phyloP scores from a whole-genome alignment of 2,113 vertebrate species.

The Alouatta palliata region DNA sequence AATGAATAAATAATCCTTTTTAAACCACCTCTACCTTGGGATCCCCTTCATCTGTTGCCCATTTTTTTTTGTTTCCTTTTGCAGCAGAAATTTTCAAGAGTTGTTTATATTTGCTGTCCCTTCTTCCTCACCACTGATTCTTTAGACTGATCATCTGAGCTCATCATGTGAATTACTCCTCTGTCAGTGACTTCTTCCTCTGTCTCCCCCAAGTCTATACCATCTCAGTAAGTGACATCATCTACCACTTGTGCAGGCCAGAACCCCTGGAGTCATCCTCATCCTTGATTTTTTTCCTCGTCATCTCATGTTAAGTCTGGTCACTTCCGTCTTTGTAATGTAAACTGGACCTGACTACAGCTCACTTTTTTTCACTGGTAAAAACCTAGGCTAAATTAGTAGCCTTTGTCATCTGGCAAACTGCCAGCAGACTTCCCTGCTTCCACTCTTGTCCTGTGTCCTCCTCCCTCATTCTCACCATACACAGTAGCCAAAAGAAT shows the following conservation, averaged over 20 bases:
- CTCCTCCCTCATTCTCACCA: background rate
- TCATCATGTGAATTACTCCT: background rate
- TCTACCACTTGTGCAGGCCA: no score
- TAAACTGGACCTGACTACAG: background rate
- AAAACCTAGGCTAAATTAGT: background rate
- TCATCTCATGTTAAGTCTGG: background rate
- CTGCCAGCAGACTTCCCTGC: background rate
- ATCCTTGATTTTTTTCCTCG: background rate
- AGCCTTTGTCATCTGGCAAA: slow-evolving; percentile 8
- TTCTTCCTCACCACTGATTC: background rate
- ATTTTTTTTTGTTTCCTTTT: background rate
- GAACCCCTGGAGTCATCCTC: no score
- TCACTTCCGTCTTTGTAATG: background rate
- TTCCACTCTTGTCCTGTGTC: background rate
- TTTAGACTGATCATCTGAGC: background rate
- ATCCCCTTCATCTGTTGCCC: background rate
- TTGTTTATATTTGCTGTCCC: background rate
- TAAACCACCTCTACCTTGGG: background rate
- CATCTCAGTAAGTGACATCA: no score
- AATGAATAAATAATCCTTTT: background rate
- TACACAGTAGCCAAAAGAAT: background rate
- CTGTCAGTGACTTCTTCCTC: no score
- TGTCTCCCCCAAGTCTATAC: no score
- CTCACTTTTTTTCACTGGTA: background rate
- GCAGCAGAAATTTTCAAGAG: background rate